These are phyloP conservation scores for Portevinia maculata DNA, from an alignment of 2,888 invertebrate species.

Conservation along the genomic window DNA sequence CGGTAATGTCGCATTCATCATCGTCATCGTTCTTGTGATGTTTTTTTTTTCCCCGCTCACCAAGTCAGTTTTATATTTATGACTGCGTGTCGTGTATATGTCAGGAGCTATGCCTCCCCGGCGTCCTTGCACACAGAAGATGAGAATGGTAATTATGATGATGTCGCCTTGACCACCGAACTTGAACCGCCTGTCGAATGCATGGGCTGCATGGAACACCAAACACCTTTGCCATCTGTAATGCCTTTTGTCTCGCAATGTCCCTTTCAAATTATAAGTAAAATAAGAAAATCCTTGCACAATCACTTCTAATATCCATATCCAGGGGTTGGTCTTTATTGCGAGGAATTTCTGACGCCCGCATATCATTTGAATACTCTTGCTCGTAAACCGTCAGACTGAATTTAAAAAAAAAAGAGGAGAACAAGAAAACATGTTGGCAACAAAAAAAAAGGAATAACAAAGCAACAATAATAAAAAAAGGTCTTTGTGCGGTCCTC, in stretches of 20 bases:
- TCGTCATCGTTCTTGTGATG: slow-evolving; percentile 35
- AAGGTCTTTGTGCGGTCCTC: slow-evolving; percentile 63
- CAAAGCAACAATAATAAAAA: slow-evolving; percentile 35
- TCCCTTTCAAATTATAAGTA: slow-evolving; percentile 21
- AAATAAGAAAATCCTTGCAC: slow-evolving; percentile 14
- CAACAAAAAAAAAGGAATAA: slow-evolving; percentile 44
- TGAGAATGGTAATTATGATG: neutral
- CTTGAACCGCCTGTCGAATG: neutral
- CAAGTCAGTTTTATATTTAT: slow-evolving; percentile 41
- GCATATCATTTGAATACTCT: slow-evolving; percentile 19
- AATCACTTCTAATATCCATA: neutral
- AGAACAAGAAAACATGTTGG: slow-evolving; percentile 12
- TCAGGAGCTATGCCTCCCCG: neutral
- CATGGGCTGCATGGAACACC: slow-evolving; percentile 3
- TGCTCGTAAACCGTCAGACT: slow-evolving; percentile 14
- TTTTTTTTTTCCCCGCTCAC: slow-evolving; percentile 22
- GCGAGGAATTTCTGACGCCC: slow-evolving; percentile 15
- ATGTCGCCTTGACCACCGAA: slow-evolving; percentile 11
- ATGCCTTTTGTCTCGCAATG: neutral
- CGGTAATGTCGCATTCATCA: slow-evolving; percentile 56
- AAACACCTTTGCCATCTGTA: neutral
- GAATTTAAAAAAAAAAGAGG: neutral
- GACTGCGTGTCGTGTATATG: slow-evolving; percentile 28
- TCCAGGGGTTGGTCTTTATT: neutral
- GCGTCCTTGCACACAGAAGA: neutral